Conservation (phyloP, 2,113 vertebrate genomes). For the Felis chaus region DNA sequence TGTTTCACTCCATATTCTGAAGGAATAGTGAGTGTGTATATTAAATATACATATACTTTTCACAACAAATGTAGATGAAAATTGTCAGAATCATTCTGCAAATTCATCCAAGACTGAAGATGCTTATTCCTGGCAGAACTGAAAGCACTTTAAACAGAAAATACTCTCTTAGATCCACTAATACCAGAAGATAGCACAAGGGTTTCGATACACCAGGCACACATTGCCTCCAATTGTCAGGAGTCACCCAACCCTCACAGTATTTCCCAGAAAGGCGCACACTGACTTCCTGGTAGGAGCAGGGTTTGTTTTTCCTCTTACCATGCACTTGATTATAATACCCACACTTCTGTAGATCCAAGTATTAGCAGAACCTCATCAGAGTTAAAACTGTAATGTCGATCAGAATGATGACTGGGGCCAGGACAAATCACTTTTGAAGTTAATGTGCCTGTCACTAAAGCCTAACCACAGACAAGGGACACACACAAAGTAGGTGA, state of each 20-base stretch:
- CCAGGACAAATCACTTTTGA: background rate
- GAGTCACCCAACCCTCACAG: background rate
- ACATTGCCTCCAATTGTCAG: background rate
- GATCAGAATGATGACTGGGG: background rate
- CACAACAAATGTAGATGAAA: slow-evolving; percentile 55
- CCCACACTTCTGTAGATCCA: background rate
- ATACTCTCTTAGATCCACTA: background rate
- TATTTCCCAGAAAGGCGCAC: background rate
- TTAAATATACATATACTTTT: slow-evolving; percentile 51
- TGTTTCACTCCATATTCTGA: slow-evolving; percentile 31
- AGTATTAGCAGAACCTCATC: background rate
- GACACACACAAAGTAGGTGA: background rate
- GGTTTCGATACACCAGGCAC: background rate
- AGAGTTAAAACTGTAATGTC: background rate
- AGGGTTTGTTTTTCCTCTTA: background rate
- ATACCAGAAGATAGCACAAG: background rate
- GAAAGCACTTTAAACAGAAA: slow-evolving; percentile 45
- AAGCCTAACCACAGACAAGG: background rate
- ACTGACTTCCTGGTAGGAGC: background rate
- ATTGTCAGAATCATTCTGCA: slow-evolving; percentile 36
- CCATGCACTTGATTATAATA: background rate
- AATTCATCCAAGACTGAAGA: slow-evolving; percentile 52
- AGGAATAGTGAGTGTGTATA: background rate
- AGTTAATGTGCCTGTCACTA: background rate
- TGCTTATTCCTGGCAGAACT: slow-evolving; percentile 21